These are phyloP conservation scores for Pocota personata DNA, from an alignment of 2,888 invertebrate genomes.

Conservation along the genomic window DNA sequence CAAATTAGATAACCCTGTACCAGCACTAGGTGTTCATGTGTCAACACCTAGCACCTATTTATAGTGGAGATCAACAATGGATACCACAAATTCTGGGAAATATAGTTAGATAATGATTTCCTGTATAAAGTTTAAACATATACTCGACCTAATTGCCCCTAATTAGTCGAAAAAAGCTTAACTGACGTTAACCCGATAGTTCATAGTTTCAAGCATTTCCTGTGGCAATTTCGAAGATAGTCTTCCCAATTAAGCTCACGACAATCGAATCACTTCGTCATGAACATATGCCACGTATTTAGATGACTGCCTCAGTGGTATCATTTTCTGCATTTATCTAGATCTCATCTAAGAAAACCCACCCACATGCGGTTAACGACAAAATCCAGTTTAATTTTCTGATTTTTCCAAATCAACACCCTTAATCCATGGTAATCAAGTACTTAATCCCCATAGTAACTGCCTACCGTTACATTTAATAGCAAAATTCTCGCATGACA, in stretches of 20 bases:
- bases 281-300: background rate
- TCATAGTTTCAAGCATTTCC: too few species aligned
- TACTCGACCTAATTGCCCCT: background rate
- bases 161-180: background rate
- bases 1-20: too few species aligned
- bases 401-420: slow-evolving; percentile 75
- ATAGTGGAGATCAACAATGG: too few species aligned
- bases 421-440: slow-evolving; percentile 75
- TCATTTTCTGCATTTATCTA: background rate
- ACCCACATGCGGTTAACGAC: slow-evolving; percentile 4
- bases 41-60: too few species aligned
- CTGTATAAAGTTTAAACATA: too few species aligned
- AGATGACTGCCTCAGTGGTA: background rate
- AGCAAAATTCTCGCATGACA: slow-evolving; percentile 39
- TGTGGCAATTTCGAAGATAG: too few species aligned
- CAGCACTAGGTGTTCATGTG: too few species aligned
- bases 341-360: background rate
- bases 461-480: slow-evolving; percentile 64
- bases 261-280: too few species aligned
- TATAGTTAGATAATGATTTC: too few species aligned
- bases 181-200: background rate
- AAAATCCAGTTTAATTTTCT: slow-evolving; percentile 67
- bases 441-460: slow-evolving; percentile 75
- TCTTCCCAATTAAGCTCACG: too few species aligned
- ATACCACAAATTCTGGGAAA: too few species aligned